Conservation (phyloP, 1,140 invertebrate genomes). For the Drosophila takahashii region DNA sequence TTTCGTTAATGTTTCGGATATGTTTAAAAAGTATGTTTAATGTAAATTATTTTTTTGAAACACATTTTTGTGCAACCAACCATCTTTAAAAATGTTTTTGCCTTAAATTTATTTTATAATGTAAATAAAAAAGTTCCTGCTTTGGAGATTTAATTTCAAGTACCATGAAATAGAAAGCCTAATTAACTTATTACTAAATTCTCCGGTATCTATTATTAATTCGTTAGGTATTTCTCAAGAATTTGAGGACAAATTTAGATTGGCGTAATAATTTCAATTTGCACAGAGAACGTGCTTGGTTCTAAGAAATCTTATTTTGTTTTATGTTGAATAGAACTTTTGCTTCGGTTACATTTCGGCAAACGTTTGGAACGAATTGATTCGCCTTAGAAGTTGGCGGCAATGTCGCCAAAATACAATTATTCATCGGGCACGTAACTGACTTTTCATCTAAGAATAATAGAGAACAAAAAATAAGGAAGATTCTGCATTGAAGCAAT, state of each 20-base stretch:
- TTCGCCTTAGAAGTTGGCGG: constrained; percentile 57
- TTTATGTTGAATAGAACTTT: constrained; percentile 46
- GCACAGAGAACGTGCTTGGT: constrained; percentile 51
- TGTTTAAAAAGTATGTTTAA: too few relatives aligned
- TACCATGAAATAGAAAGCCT: not conserved
- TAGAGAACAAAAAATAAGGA: constrained; percentile 24
- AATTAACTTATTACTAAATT: not conserved
- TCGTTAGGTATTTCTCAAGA: constrained; percentile 28
- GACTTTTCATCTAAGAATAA: constrained; percentile 34
- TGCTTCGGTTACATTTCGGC: constrained; percentile 52
- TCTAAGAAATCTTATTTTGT: constrained; percentile 27
- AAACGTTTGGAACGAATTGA: constrained; percentile 74
- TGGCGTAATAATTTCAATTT: constrained; percentile 72
- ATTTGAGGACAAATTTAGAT: constrained; percentile 68
- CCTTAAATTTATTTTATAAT: too few relatives aligned
- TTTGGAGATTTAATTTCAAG: not conserved
- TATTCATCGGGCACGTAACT: constrained; percentile 50
- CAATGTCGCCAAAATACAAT: constrained; percentile 65
- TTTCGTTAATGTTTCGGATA: too few relatives aligned
- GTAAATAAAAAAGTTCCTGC: too few relatives aligned
- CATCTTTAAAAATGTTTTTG: too few relatives aligned
- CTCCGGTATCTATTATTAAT: constrained; percentile 17
- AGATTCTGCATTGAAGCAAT: constrained; percentile 43
- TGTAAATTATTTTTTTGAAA: too few relatives aligned
- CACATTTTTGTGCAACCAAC: too few relatives aligned